Percentiles rank a stretch among this genome's conserved stretches.
phyloP scores from a whole-genome alignment of 1,140 invertebrate species.

The Anagrus nilaparvatae region DNA sequence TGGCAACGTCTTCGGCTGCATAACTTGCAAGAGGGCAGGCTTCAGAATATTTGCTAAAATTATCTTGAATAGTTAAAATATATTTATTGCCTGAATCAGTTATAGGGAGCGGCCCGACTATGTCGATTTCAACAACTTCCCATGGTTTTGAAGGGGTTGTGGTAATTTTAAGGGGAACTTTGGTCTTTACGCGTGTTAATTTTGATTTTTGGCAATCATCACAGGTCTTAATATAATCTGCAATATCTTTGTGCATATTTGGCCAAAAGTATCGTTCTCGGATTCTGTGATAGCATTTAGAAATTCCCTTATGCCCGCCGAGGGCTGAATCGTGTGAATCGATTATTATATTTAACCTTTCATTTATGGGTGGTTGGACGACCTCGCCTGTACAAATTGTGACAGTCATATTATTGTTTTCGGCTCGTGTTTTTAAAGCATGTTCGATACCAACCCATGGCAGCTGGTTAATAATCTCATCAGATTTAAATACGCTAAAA shows the following conservation, averaged over 20 bases:
- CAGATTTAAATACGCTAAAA: too few species aligned
- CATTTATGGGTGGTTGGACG: conserved; percentile 16
- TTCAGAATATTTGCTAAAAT: conserved; percentile 27
- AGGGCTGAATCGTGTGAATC: conserved; percentile 26
- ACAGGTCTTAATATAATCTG: conserved; percentile 27
- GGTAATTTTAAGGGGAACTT: conserved; percentile 31
- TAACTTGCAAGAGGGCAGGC: too few species aligned
- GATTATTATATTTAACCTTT: conserved; percentile 27
- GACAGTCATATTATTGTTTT: too few species aligned
- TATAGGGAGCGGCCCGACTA: conserved; percentile 27
- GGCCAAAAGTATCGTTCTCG: conserved; percentile 29
- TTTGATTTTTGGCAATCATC: conserved; percentile 30
- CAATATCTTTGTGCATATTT: conserved; percentile 29
- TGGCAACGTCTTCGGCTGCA: conserved; percentile 24
- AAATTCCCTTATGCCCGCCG: conserved; percentile 27
- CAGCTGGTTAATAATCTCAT: too few species aligned
- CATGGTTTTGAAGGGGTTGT: conserved; percentile 25
- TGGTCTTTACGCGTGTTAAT: conserved; percentile 23
- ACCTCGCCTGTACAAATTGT: too few species aligned
- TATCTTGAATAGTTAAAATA: conserved; percentile 27
- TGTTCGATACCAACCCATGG: too few species aligned
- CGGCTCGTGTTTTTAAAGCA: too few species aligned
- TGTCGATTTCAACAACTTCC: conserved; percentile 28
- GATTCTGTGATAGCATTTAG: conserved; percentile 30
- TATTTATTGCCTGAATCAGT: conserved; percentile 25